Percentiles rank a stretch among this genome's conserved stretches.
These are phyloP conservation scores for Drosophila pegasa DNA, from an alignment of 2,888 invertebrate species.

Conservation along the genomic window DNA sequence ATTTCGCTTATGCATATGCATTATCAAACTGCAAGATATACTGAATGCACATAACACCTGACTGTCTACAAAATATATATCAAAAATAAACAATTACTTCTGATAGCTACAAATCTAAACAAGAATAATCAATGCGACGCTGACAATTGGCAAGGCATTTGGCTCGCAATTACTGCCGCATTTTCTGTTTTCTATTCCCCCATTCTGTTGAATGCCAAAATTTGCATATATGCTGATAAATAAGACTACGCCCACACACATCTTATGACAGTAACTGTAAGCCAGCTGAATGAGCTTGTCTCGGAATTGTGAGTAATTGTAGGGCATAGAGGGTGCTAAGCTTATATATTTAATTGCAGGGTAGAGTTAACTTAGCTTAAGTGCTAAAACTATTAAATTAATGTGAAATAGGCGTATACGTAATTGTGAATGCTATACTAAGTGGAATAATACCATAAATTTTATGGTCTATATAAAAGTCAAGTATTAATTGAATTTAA, in stretches of 20 bases:
- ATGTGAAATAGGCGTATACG: constrained; percentile 1
- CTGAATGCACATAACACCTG: constrained; percentile 35
- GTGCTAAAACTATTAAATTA: constrained; percentile 6
- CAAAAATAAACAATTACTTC: constrained; percentile 11
- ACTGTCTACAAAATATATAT: constrained; percentile 6
- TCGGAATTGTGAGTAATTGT: background rate
- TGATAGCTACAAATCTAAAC: constrained; percentile 26
- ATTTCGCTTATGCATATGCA: constrained; percentile 61
- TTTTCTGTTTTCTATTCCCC: constrained; percentile 37
- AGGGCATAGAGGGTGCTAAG: constrained; percentile 16
- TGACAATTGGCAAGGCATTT: constrained; percentile 40
- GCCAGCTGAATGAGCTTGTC: constrained; percentile 1
- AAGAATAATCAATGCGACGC: constrained; percentile 55
- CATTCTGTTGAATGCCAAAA: constrained; percentile 33
- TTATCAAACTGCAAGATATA: constrained; percentile 29
- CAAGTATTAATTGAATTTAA: too few relatives aligned
- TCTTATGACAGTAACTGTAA: constrained; percentile 1
- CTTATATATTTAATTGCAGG: constrained; percentile 25
- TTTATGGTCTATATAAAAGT: background rate
- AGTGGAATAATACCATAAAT: background rate
- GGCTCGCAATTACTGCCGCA: constrained; percentile 49
- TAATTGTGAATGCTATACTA: background rate
- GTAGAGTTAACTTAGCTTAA: background rate
- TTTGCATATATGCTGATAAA: constrained; percentile 49
- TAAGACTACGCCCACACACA: constrained; percentile 25